phyloP scores from a whole-genome alignment of 2,797 vertebrate genomes.

The Acanthiza pusilla region DNA sequence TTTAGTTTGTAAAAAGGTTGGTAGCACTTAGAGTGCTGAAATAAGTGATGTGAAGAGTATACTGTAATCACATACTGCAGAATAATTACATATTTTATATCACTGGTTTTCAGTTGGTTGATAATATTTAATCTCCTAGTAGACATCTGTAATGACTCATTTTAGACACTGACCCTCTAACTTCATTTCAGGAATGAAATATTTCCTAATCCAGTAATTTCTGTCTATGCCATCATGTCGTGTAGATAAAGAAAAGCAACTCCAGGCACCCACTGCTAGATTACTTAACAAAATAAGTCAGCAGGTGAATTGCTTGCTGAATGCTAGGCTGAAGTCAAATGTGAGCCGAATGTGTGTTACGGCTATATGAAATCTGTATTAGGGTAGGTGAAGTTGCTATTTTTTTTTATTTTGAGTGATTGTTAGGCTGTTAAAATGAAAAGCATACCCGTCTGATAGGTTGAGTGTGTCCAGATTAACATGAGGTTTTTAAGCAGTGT shows the following conservation, averaged over 20 bases:
- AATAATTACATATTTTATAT: constrained; percentile 52
- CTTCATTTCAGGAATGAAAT: constrained; percentile 58
- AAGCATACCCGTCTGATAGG: constrained; percentile 17
- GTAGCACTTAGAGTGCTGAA: not conserved
- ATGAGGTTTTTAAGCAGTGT: not conserved
- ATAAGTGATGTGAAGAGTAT: not conserved
- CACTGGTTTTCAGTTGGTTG: constrained; percentile 26
- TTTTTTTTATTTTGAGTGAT: constrained; percentile 60
- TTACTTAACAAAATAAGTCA: constrained; percentile 54
- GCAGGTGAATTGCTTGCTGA: constrained; percentile 20
- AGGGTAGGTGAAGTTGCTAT: constrained; percentile 48
- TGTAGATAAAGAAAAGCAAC: constrained; percentile 42
- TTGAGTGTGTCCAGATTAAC: not conserved
- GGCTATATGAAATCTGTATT: not conserved
- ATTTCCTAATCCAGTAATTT: constrained; percentile 58
- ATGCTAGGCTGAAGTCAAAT: constrained; percentile 2
- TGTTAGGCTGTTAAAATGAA: constrained; percentile 12
- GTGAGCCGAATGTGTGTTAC: not conserved
- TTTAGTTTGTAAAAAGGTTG: not conserved
- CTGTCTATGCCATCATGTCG: constrained; percentile 21
- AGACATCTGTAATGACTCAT: constrained; percentile 48
- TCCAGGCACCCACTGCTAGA: constrained; percentile 20
- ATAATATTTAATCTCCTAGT: constrained; percentile 51
- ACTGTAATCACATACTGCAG: constrained; percentile 11
- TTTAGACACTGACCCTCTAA: constrained; percentile 62